phyloP scores from a whole-genome alignment of 2,113 vertebrate genomes.

The Siniperca chuatsi region DNA sequence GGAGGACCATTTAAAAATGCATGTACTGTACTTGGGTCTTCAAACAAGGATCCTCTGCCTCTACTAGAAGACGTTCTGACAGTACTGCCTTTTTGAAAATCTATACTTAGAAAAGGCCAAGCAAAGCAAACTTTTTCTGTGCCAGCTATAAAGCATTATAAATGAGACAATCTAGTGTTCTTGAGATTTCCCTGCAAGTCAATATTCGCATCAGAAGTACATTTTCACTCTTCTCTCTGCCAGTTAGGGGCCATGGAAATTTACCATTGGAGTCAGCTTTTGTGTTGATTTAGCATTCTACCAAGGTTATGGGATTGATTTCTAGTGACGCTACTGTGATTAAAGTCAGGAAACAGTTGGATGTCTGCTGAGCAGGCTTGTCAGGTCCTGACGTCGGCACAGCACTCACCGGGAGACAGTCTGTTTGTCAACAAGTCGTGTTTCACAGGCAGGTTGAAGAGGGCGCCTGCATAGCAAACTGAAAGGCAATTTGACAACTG shows the following conservation, averaged over 20 bases:
- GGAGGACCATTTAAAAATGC: constrained; percentile 66
- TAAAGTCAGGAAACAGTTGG: constrained; percentile 63
- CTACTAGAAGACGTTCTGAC: constrained; percentile 47
- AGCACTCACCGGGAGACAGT: constrained; percentile 24
- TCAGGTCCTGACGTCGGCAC: constrained; percentile 28
- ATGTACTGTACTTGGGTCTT: constrained; percentile 56
- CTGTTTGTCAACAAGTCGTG: constrained; percentile 67
- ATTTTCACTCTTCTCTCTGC: constrained; percentile 20
- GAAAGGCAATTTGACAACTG: constrained; percentile 55
- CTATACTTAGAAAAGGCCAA: constrained; percentile 59
- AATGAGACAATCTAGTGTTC: constrained; percentile 30
- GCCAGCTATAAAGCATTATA: constrained; percentile 28
- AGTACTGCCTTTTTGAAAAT: constrained; percentile 57
- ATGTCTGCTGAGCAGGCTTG: constrained; percentile 58
- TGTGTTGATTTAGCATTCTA: constrained; percentile 63
- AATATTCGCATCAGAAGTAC: constrained; percentile 36
- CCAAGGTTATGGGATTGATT: constrained; percentile 71
- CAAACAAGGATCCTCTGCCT: constrained; percentile 51
- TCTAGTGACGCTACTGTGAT: constrained; percentile 60
- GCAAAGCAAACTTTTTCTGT: constrained; percentile 35
- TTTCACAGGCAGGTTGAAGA: constrained; percentile 43
- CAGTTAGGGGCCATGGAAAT: constrained; percentile 2
- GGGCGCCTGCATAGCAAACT: constrained; percentile 36
- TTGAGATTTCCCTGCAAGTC: constrained; percentile 48
- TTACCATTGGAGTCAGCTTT: constrained; percentile 30